Conservation (phyloP, 2,797 vertebrate species). For the Oryzias dopingdopingensis region DNA sequence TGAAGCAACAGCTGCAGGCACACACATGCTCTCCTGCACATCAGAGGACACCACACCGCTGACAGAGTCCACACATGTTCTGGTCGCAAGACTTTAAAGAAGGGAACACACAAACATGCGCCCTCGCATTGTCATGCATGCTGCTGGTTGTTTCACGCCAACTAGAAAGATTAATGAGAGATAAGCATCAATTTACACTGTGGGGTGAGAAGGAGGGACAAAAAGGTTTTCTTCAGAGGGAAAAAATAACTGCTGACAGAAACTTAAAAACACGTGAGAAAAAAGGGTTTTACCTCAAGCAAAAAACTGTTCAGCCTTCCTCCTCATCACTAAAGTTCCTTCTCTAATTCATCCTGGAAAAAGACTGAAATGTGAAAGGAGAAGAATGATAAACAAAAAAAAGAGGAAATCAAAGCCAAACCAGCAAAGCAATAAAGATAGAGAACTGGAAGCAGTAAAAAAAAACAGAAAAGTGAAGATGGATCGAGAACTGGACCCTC, state of each 20-base stretch:
- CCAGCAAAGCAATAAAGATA: background rate
- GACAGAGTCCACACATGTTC: background rate
- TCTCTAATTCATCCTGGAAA: background rate
- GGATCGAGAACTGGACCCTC: conserved; percentile 44
- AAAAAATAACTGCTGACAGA: background rate
- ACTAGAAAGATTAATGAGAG: conserved; percentile 47
- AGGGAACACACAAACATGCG: conserved; percentile 4
- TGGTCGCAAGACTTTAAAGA: too few species aligned
- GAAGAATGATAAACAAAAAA: background rate
- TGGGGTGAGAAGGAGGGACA: background rate
- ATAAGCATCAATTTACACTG: conserved; percentile 54
- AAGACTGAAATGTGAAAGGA: background rate
- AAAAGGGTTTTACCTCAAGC: background rate
- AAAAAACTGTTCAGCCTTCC: background rate
- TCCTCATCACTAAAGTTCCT: background rate
- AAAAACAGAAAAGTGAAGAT: background rate
- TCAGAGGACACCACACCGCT: too few species aligned
- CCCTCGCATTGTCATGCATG: conserved; percentile 49
- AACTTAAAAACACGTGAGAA: background rate
- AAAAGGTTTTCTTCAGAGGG: background rate
- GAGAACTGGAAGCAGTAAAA: background rate
- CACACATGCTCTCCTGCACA: conserved; percentile 13
- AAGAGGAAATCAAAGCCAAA: background rate
- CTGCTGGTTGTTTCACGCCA: conserved; percentile 53
- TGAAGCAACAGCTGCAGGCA: conserved; percentile 35